Evolutionary conservation across 2,888 invertebrate genomes (phyloP).

Genomic region (Volucella zonaria): DNA sequence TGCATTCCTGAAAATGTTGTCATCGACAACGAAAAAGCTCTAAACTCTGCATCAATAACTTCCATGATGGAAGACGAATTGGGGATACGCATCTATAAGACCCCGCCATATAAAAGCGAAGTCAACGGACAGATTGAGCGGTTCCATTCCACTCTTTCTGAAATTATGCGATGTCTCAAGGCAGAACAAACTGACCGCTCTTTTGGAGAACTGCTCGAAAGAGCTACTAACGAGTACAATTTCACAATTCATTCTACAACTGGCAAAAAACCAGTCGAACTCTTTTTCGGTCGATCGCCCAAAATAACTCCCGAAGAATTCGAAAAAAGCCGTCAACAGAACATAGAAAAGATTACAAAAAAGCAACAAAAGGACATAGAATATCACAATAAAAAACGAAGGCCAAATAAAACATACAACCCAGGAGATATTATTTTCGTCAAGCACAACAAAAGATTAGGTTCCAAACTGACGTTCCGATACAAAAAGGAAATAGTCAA

Average conservation of each 20-base stretch:
- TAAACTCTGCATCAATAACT: slow-evolving; percentile 26
- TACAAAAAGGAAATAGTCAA: slow-evolving; percentile 49
- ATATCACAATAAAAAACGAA: slow-evolving; percentile 31
- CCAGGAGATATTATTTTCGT: slow-evolving; percentile 35
- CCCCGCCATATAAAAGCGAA: no score
- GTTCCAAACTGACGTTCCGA: slow-evolving; percentile 38
- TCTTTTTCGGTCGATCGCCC: not conserved
- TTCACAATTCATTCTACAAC: slow-evolving; percentile 6
- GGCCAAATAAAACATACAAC: slow-evolving; percentile 11
- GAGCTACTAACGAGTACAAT: slow-evolving; percentile 6
- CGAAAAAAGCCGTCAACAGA: slow-evolving; percentile 5
- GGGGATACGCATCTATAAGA: no score
- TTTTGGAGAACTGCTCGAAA: slow-evolving; percentile 18
- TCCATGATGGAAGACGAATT: slow-evolving; percentile 21
- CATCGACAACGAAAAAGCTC: slow-evolving; percentile 12
- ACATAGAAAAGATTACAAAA: slow-evolving; percentile 17
- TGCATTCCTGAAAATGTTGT: no score
- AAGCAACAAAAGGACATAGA: slow-evolving; percentile 19
- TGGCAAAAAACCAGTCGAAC: no score
- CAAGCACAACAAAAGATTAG: slow-evolving; percentile 52
- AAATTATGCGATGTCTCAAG: slow-evolving; percentile 12
- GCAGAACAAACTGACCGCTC: slow-evolving; percentile 2
- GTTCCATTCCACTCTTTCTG: not conserved
- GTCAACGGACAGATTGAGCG: no score
- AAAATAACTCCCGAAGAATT: slow-evolving; percentile 9